These are phyloP conservation scores for Montipora cactus DNA, from an alignment of 64 coral and sea anemone genomes.

Conservation along the genomic window DNA sequence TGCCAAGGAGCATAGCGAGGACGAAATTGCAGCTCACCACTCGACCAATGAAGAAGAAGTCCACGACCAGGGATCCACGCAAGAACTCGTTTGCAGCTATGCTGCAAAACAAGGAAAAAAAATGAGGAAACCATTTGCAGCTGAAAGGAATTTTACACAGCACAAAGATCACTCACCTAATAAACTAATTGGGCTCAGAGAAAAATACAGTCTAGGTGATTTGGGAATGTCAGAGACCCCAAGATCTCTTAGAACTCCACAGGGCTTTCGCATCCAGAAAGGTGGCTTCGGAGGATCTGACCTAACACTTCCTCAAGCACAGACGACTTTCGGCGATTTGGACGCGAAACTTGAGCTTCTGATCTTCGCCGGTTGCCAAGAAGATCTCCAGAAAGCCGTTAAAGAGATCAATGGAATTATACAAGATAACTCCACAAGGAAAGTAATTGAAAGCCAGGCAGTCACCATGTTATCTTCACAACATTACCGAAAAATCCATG, in stretches of 20 bases:
- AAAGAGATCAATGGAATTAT: slow-evolving; percentile 49
- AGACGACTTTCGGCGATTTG: background rate
- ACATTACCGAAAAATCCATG: slow-evolving; percentile 25
- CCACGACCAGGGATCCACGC: background rate
- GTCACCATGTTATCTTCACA: slow-evolving; percentile 1
- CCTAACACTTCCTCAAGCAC: background rate
- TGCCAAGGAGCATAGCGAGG: background rate
- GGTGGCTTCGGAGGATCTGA: background rate
- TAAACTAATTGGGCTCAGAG: background rate
- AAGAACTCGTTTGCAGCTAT: slow-evolving; percentile 40
- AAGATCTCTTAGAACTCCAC: slow-evolving; percentile 2
- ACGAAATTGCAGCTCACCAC: background rate
- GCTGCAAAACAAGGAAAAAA: slow-evolving; percentile 21
- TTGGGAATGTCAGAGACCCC: background rate
- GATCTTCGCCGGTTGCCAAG: slow-evolving; percentile 34
- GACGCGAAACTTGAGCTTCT: background rate
- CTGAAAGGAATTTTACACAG: background rate
- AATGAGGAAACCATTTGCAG: slow-evolving; percentile 26
- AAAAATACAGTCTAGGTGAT: background rate
- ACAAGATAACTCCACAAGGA: slow-evolving; percentile 47
- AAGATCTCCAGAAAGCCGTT: slow-evolving; percentile 48
- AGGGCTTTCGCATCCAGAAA: slow-evolving; percentile 21
- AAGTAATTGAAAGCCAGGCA: slow-evolving; percentile 51
- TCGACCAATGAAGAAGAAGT: background rate
- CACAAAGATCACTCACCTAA: background rate